phyloP scores from a whole-genome alignment of 37 sponge, comb jelly and placozoan species.

The Mnemiopsis leidyi region DNA sequence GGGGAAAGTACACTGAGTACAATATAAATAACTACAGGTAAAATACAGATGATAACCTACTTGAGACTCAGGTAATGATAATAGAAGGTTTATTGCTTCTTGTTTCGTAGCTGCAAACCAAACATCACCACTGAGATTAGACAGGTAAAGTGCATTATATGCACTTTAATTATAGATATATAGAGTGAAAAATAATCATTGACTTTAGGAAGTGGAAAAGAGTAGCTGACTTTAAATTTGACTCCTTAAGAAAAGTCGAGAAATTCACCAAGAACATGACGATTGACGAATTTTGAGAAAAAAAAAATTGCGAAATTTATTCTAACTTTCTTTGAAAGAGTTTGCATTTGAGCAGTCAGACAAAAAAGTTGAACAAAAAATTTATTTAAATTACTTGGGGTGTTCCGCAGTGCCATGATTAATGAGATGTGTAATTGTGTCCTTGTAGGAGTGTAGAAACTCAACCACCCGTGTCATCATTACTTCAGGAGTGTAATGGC shows the following conservation, averaged over 20 bases:
- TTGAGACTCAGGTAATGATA: constrained; percentile 56
- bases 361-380: background rate
- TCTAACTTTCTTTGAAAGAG: too few relatives aligned
- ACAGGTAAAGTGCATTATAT: too few relatives aligned
- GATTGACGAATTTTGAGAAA: too few relatives aligned
- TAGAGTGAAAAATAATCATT: too few relatives aligned
- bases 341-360: background rate
- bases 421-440: background rate
- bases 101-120: background rate
- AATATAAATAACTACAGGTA: too few relatives aligned
- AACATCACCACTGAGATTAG: background rate
- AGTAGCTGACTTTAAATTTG: too few relatives aligned
- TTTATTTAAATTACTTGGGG: constrained; percentile 37
- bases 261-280: too few relatives aligned
- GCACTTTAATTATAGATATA: too few relatives aligned
- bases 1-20: background rate
- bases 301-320: too few relatives aligned
- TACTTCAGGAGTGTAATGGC: constrained; percentile 55
- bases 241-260: too few relatives aligned
- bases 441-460: constrained; percentile 1
- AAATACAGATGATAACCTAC: too few relatives aligned
- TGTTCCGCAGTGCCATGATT: background rate
- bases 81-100: background rate
- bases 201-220: too few relatives aligned
- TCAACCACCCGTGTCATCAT: constrained; percentile 29